Percentiles rank a stretch among this genome's conserved stretches.
phyloP scores from a whole-genome alignment of 92 coral and sea anemone species.

The Hydrozoanthus gracilis region DNA sequence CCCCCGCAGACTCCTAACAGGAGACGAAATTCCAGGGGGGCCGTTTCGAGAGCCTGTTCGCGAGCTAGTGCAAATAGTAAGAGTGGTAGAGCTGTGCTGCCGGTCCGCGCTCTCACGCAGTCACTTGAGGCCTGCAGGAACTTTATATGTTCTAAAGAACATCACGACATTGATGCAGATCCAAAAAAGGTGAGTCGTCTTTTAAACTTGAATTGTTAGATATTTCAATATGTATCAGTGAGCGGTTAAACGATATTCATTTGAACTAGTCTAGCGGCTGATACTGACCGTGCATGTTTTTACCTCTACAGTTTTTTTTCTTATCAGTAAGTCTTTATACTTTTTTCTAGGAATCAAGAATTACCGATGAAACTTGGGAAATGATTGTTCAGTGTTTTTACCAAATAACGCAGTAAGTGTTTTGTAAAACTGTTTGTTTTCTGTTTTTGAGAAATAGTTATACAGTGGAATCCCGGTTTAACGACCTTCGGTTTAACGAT shows the following conservation, averaged over 20 bases:
- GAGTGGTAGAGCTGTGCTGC: slow-evolving; percentile 55
- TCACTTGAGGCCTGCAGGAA: slow-evolving; percentile 93
- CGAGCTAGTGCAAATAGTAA: slow-evolving; percentile 27
- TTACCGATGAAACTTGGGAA: slow-evolving; percentile 83
- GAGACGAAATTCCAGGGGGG: slow-evolving; percentile 10
- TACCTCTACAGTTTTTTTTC: neutral
- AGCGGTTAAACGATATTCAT: no score
- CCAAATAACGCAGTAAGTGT: slow-evolving; percentile 61
- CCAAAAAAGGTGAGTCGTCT: slow-evolving; percentile 56
- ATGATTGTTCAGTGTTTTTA: slow-evolving; percentile 75
- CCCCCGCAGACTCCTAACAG: slow-evolving; percentile 17
- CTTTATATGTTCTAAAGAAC: slow-evolving; percentile 71
- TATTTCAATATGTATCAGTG: neutral
- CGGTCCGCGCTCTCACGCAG: slow-evolving; percentile 83
- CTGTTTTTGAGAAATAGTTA: neutral
- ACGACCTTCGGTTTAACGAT: no score
- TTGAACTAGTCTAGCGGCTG: no score
- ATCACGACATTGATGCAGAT: slow-evolving; percentile 86
- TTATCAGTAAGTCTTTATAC: neutral
- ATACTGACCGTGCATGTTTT: no score
- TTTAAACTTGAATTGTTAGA: neutral
- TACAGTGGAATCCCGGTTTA: no score
- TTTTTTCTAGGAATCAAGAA: slow-evolving; percentile 58
- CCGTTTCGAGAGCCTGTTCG: slow-evolving; percentile 37
- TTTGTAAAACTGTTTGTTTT: neutral